Conservation (phyloP, 2,797 vertebrate genomes). For the Eupleurogrammus muticus region DNA sequence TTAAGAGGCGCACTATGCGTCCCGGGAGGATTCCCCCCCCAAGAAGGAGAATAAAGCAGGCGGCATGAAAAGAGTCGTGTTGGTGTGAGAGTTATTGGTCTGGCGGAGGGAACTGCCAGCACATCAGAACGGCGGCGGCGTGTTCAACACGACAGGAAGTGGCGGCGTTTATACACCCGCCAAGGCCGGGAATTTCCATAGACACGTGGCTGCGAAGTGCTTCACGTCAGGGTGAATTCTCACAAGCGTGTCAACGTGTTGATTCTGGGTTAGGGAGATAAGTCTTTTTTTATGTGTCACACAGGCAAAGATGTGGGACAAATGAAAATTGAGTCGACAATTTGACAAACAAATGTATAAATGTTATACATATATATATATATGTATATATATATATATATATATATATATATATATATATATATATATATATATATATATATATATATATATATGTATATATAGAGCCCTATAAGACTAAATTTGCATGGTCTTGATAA, state of each 20-base stretch:
- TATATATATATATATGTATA: too few relatives aligned
- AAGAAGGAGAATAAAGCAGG: slow-evolving; percentile 85
- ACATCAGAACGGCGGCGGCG: slow-evolving; percentile 82
- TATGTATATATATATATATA: too few relatives aligned
- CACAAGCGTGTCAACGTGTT: slow-evolving; percentile 66
- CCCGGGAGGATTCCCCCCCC: slow-evolving; percentile 79
- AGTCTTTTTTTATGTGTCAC: slow-evolving; percentile 58
- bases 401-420: too few relatives aligned
- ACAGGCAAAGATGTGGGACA: slow-evolving; percentile 26
- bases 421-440: too few relatives aligned
- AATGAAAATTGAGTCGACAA: slow-evolving; percentile 12
- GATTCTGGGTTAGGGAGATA: slow-evolving; percentile 57
- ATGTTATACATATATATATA: too few relatives aligned
- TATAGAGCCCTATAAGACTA: too few relatives aligned
- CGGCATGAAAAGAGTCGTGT: slow-evolving; percentile 83
- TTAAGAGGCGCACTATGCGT: slow-evolving; percentile 85
- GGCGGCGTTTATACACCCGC: slow-evolving; percentile 83
- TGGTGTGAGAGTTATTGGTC: slow-evolving; percentile 83
- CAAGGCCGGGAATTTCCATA: slow-evolving; percentile 71
- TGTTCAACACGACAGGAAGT: slow-evolving; percentile 84
- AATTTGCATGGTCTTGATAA: too few relatives aligned
- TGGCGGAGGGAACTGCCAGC: slow-evolving; percentile 82
- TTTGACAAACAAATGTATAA: slow-evolving; percentile 45
- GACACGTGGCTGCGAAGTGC: slow-evolving; percentile 57
- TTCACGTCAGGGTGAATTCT: slow-evolving; percentile 68